These are phyloP conservation scores for Eurois occulta DNA, from an alignment of 2,888 invertebrate genomes.

Conservation along the genomic window DNA sequence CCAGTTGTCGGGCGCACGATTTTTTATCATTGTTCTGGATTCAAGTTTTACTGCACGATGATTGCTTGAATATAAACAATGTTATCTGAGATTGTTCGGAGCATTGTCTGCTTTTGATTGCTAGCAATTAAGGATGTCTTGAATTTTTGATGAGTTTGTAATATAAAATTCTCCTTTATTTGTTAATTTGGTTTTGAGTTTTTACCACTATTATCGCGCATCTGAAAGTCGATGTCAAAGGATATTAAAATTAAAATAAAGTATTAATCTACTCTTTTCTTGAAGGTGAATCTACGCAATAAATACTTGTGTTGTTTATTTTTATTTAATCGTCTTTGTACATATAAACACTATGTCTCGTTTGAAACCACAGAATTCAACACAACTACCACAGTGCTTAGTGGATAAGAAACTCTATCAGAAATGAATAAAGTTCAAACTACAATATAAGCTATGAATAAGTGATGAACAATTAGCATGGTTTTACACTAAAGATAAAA, in stretches of 20 bases:
- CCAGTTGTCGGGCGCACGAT: slow-evolving; percentile 38
- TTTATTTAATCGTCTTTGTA: background rate
- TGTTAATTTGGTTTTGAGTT: background rate
- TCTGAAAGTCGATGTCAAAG: background rate
- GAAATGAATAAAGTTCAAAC: background rate
- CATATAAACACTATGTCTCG: background rate
- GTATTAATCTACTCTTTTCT: background rate
- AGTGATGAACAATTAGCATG: slow-evolving; percentile 19
- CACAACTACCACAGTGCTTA: too few relatives aligned
- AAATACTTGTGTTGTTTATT: background rate
- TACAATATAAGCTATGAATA: background rate
- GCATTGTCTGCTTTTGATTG: slow-evolving; percentile 38
- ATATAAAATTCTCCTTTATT: background rate
- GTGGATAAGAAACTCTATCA: background rate
- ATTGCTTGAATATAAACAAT: slow-evolving; percentile 53
- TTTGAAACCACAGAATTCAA: background rate
- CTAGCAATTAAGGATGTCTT: slow-evolving; percentile 14
- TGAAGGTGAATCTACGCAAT: background rate
- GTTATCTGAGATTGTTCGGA: slow-evolving; percentile 17
- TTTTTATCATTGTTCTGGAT: slow-evolving; percentile 43
- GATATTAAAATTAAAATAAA: background rate
- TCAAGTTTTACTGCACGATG: slow-evolving; percentile 35
- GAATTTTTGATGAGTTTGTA: background rate
- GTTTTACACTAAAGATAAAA: slow-evolving; percentile 41
- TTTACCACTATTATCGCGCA: background rate